Conservation (phyloP, 2,113 vertebrate species). For the Dicaeum eximium region DNA sequence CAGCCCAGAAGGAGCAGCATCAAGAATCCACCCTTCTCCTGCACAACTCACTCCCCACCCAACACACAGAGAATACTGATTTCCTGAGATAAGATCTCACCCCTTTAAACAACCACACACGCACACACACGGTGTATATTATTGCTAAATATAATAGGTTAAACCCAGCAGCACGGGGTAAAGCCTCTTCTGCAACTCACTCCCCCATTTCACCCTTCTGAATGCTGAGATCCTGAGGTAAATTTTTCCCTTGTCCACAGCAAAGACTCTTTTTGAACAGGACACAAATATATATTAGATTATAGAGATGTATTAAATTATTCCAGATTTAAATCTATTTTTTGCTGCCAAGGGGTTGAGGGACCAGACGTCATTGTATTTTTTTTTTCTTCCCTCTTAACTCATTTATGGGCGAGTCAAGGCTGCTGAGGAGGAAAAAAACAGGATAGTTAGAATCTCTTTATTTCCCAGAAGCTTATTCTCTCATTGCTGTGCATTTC, state of each 20-base stretch:
- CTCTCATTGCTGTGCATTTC: slow-evolving; percentile 74
- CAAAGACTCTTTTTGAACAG: slow-evolving; percentile 68
- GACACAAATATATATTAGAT: slow-evolving; percentile 78
- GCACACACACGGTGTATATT: not conserved
- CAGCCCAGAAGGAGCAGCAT: slow-evolving; percentile 64
- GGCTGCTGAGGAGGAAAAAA: slow-evolving; percentile 77
- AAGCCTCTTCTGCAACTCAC: slow-evolving; percentile 38
- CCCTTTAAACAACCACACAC: slow-evolving; percentile 42
- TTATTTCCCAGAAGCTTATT: slow-evolving; percentile 58
- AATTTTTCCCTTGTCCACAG: slow-evolving; percentile 53
- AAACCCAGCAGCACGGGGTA: slow-evolving; percentile 56
- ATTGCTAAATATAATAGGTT: slow-evolving; percentile 54
- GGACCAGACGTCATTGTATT: slow-evolving; percentile 82
- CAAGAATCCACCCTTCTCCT: slow-evolving; percentile 69
- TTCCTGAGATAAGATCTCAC: slow-evolving; percentile 63
- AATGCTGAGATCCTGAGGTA: slow-evolving; percentile 64
- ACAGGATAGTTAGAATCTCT: slow-evolving; percentile 73
- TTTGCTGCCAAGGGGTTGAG: slow-evolving; percentile 76
- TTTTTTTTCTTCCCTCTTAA: slow-evolving; percentile 61
- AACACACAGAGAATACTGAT: slow-evolving; percentile 60
- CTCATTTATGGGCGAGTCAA: slow-evolving; percentile 84
- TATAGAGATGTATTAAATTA: slow-evolving; percentile 84
- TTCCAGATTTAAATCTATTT: slow-evolving; percentile 78
- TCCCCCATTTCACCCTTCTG: slow-evolving; percentile 43
- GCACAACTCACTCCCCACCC: slow-evolving; percentile 56